phyloP scores from a whole-genome alignment of 2,797 vertebrate genomes.

The Linurgus olivaceus region DNA sequence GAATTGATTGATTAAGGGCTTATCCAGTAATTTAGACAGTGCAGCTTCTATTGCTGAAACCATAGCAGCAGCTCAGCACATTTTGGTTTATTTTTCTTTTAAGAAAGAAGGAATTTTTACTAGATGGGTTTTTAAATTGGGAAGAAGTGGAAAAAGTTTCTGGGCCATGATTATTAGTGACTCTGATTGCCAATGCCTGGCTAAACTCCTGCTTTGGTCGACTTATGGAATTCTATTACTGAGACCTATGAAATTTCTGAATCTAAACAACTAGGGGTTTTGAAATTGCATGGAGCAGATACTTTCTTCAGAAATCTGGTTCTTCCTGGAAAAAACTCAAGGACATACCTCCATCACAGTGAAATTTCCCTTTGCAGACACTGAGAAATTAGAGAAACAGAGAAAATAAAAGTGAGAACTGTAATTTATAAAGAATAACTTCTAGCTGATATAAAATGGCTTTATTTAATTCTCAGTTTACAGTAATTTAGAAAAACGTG shows the following conservation, averaged over 20 bases:
- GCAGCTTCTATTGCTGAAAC: background rate
- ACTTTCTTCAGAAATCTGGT: background rate
- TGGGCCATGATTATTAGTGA: background rate
- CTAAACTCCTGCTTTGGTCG: background rate
- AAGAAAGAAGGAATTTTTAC: background rate
- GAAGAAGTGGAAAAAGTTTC: background rate
- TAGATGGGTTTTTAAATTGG: background rate
- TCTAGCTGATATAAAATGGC: background rate
- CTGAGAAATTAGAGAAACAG: background rate
- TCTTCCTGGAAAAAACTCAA: background rate
- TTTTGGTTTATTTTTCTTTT: background rate
- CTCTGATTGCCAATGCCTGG: background rate
- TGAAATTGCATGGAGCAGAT: background rate
- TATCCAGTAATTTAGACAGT: background rate
- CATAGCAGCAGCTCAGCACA: background rate
- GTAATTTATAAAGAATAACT: background rate
- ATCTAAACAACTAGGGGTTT: background rate
- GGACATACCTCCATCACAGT: background rate
- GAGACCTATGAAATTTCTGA: background rate
- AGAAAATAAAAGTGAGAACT: background rate
- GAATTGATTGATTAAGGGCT: background rate
- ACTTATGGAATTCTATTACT: background rate
- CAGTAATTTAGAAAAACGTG: background rate
- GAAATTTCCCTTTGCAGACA: background rate
- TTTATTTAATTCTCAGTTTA: background rate